Evolutionary conservation across 1,140 invertebrate genomes (phyloP), one percentile per base, ranked within the genome.

Genomic region (Drosophila lacteicornis): DNA sequence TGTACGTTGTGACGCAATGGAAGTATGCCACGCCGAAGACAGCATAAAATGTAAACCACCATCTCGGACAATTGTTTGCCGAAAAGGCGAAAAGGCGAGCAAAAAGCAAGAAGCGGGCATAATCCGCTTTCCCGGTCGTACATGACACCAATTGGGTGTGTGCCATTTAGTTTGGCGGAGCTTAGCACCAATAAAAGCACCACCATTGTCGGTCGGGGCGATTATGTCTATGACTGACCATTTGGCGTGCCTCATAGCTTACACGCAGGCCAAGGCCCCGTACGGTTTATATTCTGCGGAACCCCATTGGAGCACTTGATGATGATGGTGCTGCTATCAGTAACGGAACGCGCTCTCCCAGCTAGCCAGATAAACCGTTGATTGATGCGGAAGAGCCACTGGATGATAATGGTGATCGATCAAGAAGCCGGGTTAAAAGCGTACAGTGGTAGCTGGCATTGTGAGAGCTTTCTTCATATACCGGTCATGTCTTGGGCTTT

Each of bases 131-230:
- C 25, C 25, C 46, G 47, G 43, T 19, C 8, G 65, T 45, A 68
- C 50, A 65, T 84, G 84, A 69, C 84, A 87, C 78, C 74, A 73
- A 77, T 87, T 75, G 82, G 58, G 77, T 22, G 30, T 38, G 53
- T 69, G 73, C 67, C 47, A 84, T 60, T 86, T 85, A 66, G 59
- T 73, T 51, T 51, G 58, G 47, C 47, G 69, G 40, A 79, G 73
- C 81, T 88, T 84, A 90, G 75, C 85, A 69, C 85, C 77, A 88
- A 88, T 90, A 73, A 82, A 75, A 67, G 59, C 47, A 65, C 68
- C 47, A 65, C 68, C 66, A 83, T 59, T 70, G 65, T 30, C 36
- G 80, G 66, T 25, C 36, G 77, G 60, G 46, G 74, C 70, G 74
- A 75, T 84, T 79, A 79, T 60, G 70, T 51, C 70, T 51, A 0